Evolutionary conservation across 2,797 vertebrate species (phyloP), one percentile per base, ranked within the genome.

Genomic region (Salarias fasciatus): DNA sequence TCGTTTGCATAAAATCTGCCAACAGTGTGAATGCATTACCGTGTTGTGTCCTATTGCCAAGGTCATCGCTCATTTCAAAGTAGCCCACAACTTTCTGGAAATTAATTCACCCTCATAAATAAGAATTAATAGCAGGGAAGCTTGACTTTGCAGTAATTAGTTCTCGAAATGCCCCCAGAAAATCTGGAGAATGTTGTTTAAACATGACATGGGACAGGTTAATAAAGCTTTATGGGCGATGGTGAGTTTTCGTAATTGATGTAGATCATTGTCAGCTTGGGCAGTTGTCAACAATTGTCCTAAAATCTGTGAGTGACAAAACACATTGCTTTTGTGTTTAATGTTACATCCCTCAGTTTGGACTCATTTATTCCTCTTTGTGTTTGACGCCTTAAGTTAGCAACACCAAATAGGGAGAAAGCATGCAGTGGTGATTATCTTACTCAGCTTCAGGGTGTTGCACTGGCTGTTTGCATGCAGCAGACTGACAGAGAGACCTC

Each of bases 1-100:
- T 79, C 60, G 51, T 90, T 90, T 86, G 85, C 88, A 92, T 90
- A 88, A 90, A 88, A 75, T 83, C 82, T 84, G 86, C 86, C 86
- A 80, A 86, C 85, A 72, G 84, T 83, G 63, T 82, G 86, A 88
- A 88, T 91, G 77, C 71, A 86, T 92, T 87, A 87, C 24, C 36
- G 69, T 36, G 46, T 55, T 49, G 47, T 14, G 72, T 80, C 71
- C 82, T 70, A 13, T 54, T 45, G 67, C 78, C 85, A 89, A 91
- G 88, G 89, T 90, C 88, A 81, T 47, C 11, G 28, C 50, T 38
- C 49, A 57, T 87, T 35, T 86, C 63, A 83, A 75, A 82, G 80
- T 72, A 75, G 63, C 71, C 61, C 46, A 59, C 56, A 77, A 80
- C 61, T 86, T 84, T 68, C 31, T 43, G 50, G 43, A 77, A 86